A percentile compares a stretch with the other conserved stretches of the same genome.
Evolutionary conservation across 2,888 invertebrate genomes (phyloP).

Genomic region (Coelogynopora nodosa): DNA sequence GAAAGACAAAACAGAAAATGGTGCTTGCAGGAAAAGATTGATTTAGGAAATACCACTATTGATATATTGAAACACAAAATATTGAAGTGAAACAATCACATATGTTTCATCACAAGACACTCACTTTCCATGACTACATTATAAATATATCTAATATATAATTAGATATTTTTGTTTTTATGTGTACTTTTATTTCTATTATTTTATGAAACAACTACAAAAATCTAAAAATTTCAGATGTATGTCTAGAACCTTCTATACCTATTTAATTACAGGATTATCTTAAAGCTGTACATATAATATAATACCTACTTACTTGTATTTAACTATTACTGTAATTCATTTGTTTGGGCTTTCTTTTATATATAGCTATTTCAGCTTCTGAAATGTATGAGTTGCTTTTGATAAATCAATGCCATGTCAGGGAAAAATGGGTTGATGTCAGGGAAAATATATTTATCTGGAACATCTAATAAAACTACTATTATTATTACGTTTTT

Average conservation of each 20-base stretch:
- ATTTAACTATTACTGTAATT: background rate
- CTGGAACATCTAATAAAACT: no score
- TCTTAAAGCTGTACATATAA: background rate
- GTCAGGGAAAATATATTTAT: background rate
- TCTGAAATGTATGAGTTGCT: background rate
- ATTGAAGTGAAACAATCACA: slow-evolving; percentile 4
- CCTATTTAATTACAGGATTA: background rate
- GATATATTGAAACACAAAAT: slow-evolving; percentile 22
- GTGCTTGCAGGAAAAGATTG: background rate
- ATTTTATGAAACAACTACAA: background rate
- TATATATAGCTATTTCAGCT: background rate
- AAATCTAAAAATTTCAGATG: background rate
- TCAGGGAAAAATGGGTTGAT: background rate
- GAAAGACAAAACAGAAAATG: background rate
- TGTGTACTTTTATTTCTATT: background rate
- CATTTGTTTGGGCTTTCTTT: background rate
- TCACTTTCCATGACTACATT: background rate
- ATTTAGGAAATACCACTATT: slow-evolving; percentile 6
- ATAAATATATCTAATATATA: background rate
- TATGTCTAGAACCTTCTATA: background rate
- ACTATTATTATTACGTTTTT: no score
- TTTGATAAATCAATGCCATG: background rate
- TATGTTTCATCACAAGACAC: background rate
- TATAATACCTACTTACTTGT: background rate
- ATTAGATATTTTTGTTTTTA: background rate